Evolutionary conservation across 2,888 invertebrate genomes (phyloP).

Genomic region (Andrena marginata): DNA sequence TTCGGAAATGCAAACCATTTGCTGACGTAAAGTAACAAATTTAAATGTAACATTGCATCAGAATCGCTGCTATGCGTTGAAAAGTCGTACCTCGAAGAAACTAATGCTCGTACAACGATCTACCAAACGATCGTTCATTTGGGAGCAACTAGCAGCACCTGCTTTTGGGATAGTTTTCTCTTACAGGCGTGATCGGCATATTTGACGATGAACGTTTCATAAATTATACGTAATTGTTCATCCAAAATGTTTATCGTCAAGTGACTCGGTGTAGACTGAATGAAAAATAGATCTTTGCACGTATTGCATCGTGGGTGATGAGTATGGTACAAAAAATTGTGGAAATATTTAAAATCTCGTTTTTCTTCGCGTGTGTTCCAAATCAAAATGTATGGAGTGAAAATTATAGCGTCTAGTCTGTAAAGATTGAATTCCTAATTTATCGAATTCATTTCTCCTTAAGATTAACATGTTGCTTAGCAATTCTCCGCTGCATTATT

Average conservation of each 20-base stretch:
- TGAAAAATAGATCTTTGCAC: slow-evolving; percentile 31
- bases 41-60: background rate
- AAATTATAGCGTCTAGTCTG: slow-evolving; percentile 66
- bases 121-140: slow-evolving; percentile 2
- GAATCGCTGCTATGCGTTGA: slow-evolving; percentile 9
- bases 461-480: slow-evolving; percentile 16
- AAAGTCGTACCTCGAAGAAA: background rate
- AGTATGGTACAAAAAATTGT: slow-evolving; percentile 61
- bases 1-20: background rate
- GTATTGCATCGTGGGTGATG: slow-evolving; percentile 35
- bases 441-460: slow-evolving; percentile 37
- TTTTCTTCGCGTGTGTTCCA: slow-evolving; percentile 8
- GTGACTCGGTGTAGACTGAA: slow-evolving; percentile 34
- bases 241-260: slow-evolving; percentile 44
- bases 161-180: slow-evolving; percentile 58
- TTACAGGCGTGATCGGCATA: slow-evolving; percentile 38
- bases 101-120: slow-evolving; percentile 1
- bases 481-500: background rate
- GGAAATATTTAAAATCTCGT: slow-evolving; percentile 34
- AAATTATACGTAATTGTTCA: slow-evolving; percentile 18
- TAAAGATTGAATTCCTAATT: slow-evolving; percentile 58
- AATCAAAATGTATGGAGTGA: slow-evolving; percentile 32
- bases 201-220: slow-evolving; percentile 54
- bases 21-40: slow-evolving; percentile 6
- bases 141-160: slow-evolving; percentile 31